Conservation (phyloP, 2,113 vertebrate species). For the Beaufortia kweichowensis region DNA sequence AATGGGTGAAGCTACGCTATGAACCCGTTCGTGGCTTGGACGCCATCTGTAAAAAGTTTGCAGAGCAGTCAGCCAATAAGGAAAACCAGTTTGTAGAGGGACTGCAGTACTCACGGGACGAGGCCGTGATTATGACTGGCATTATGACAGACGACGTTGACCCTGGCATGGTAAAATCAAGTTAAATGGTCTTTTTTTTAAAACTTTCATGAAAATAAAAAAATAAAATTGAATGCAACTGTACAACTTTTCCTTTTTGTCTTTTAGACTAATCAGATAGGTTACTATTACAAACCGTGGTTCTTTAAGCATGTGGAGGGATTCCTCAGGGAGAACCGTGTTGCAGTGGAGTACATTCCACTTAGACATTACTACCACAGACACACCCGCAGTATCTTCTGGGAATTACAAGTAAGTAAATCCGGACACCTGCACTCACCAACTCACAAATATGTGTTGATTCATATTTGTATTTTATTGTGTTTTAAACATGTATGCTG, state of each 20-base stretch:
- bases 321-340: conserved; percentile 75
- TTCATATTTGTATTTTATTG: neutral
- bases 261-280: conserved; percentile 88
- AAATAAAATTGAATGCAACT: neutral
- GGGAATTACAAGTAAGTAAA: conserved; percentile 90
- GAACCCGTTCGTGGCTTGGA: conserved; percentile 85
- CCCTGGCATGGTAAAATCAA: conserved; percentile 78
- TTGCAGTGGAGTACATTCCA: conserved; percentile 89
- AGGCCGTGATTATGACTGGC: conserved; percentile 95
- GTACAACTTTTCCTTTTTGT: neutral
- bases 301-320: conserved; percentile 95
- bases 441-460: neutral
- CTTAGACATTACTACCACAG: conserved; percentile 96
- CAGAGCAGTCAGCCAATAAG: conserved; percentile 80
- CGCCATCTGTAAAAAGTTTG: conserved; percentile 85
- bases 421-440: neutral
- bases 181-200: too few species aligned
- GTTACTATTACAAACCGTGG: conserved; percentile 94
- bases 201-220: too few species aligned
- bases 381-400: conserved; percentile 98
- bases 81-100: conserved; percentile 94
- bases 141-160: conserved; percentile 86
- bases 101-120: conserved; percentile 84
- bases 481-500: neutral
- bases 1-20: conserved; percentile 86